phyloP scores from a whole-genome alignment of 2,797 vertebrate genomes.

The Nothura maculosa region DNA sequence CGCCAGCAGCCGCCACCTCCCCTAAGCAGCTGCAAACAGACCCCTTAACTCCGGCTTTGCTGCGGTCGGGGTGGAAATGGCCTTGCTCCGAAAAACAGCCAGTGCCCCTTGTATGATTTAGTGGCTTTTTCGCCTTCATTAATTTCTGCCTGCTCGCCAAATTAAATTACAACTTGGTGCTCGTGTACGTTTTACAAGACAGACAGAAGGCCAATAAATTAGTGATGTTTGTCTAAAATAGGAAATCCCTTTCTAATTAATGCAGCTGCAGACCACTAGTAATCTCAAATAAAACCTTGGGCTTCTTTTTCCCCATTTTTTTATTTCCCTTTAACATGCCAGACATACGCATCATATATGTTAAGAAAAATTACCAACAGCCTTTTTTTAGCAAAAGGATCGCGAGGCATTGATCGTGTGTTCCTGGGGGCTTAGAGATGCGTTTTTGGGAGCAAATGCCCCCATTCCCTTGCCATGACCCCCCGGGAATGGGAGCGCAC shows the following conservation, averaged over 20 bases:
- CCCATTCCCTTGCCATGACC: conserved; percentile 3
- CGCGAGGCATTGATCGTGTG: not conserved
- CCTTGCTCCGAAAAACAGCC: not conserved
- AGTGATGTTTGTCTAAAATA: conserved; percentile 7
- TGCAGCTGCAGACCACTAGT: not conserved
- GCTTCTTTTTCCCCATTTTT: not conserved
- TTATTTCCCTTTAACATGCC: not conserved
- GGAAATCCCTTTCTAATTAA: conserved; percentile 33
- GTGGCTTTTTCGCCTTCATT: not conserved
- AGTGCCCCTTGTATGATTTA: not conserved
- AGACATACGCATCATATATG: not conserved
- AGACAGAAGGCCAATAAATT: conserved; percentile 10
- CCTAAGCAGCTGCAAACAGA: not conserved
- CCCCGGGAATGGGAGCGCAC: not conserved
- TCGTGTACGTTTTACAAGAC: conserved; percentile 14
- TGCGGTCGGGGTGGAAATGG: not conserved
- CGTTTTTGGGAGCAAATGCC: not conserved
- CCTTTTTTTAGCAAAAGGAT: not conserved
- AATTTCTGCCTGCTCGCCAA: not conserved
- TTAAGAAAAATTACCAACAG: not conserved
- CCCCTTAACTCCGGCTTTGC: not conserved
- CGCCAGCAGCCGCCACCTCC: conserved; percentile 1
- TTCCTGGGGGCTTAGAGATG: not conserved
- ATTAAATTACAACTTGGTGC: not conserved
- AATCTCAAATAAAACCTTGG: not conserved